Percentiles rank a stretch among this genome's conserved stretches.
Conservation (phyloP, 2,113 vertebrate genomes). For the Cheilinus undulatus region DNA sequence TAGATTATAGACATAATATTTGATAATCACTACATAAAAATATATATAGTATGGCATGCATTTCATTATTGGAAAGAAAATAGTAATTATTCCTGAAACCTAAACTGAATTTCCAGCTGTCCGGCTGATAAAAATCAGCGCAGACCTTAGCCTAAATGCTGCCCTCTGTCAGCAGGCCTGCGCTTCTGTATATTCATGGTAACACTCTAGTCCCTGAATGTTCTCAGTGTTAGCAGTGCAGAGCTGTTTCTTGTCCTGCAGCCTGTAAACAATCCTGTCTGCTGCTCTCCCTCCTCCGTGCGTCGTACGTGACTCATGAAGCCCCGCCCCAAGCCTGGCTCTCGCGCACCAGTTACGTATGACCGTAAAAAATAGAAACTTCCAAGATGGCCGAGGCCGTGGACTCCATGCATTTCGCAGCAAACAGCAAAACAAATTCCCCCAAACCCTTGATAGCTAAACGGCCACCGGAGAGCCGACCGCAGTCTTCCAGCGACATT, state of each 20-base stretch:
- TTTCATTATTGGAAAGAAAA: too few species aligned
- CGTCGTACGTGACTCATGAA: slow-evolving; percentile 27
- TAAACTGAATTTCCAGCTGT: too few species aligned
- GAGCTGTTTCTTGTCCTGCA: slow-evolving; percentile 6
- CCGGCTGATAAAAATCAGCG: too few species aligned
- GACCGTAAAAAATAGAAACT: slow-evolving; percentile 94
- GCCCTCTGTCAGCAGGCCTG: not conserved
- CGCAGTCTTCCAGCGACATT: slow-evolving; percentile 81
- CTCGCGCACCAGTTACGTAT: slow-evolving; percentile 85
- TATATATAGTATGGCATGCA: too few species aligned
- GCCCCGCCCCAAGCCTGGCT: slow-evolving; percentile 63
- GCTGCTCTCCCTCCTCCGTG: slow-evolving; percentile 1
- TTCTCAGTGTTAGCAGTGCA: not conserved
- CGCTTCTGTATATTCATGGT: not conserved
- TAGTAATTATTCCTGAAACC: too few species aligned
- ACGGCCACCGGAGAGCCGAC: slow-evolving; percentile 77
- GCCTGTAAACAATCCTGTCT: slow-evolving; percentile 48
- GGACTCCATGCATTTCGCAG: slow-evolving; percentile 82
- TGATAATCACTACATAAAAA: too few species aligned
- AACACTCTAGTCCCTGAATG: not conserved
- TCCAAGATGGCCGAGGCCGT: slow-evolving; percentile 93
- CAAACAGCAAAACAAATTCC: slow-evolving; percentile 81
- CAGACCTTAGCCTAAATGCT: too few species aligned
- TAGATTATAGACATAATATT: too few species aligned
- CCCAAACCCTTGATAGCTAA: slow-evolving; percentile 80